Evolutionary conservation across 2,888 invertebrate genomes (phyloP).

Genomic region (Ariolimax columbianus): DNA sequence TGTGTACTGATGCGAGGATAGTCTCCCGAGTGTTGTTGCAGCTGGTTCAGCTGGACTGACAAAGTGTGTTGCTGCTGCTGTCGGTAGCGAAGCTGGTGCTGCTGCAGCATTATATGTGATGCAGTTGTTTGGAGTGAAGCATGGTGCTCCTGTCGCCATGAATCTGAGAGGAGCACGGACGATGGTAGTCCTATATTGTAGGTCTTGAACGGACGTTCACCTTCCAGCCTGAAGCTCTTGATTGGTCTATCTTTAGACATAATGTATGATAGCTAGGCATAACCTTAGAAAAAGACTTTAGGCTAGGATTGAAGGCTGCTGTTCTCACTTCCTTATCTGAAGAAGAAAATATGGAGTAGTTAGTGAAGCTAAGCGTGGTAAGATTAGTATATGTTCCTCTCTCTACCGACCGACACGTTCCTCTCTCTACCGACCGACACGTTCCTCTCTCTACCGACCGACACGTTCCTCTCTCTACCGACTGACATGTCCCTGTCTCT

Average conservation of each 20-base stretch:
- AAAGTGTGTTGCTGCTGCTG: constrained; percentile 5
- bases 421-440: too few species aligned
- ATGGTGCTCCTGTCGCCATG: background rate
- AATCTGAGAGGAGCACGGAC: background rate
- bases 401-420: too few species aligned
- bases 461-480: too few species aligned
- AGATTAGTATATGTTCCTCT: too few species aligned
- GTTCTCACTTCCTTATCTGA: too few species aligned
- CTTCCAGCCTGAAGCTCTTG: constrained; percentile 28
- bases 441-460: too few species aligned
- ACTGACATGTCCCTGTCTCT: too few species aligned
- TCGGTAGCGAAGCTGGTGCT: constrained; percentile 18
- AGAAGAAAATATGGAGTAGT: too few species aligned
- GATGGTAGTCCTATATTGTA: constrained; percentile 5
- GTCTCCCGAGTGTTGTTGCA: constrained; percentile 1
- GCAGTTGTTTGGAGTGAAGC: background rate
- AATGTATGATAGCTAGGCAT: background rate
- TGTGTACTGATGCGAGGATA: background rate
- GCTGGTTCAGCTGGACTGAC: background rate
- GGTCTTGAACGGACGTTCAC: constrained; percentile 33
- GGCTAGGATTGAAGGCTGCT: too few species aligned
- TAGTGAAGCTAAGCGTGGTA: too few species aligned
- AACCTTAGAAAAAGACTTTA: background rate
- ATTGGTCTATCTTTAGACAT: constrained; percentile 43
- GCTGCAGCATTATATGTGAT: constrained; percentile 19